phyloP scores from a whole-genome alignment of 1,140 invertebrate genomes.

The Hyposmocoma kahamanoa region DNA sequence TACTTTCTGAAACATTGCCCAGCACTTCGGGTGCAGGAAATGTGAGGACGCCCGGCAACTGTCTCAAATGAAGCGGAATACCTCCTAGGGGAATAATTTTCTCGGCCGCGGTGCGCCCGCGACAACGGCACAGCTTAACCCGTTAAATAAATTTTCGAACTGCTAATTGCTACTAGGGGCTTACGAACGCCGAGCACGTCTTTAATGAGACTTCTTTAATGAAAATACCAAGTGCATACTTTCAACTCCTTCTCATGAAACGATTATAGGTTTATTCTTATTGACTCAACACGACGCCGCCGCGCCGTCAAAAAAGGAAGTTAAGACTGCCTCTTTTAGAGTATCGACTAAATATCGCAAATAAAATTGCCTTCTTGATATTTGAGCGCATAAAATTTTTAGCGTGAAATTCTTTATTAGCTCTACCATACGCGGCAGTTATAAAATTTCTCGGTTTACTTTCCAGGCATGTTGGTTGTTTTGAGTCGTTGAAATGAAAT shows the following conservation, averaged over 20 bases:
- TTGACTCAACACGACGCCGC: neutral
- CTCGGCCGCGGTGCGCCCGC: constrained; percentile 41
- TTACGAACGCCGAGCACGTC: constrained; percentile 45
- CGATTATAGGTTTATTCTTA: constrained; percentile 11
- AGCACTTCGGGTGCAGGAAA: constrained; percentile 5
- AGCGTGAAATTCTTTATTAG: too few relatives aligned
- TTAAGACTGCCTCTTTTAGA: too few relatives aligned
- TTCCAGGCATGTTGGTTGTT: too few relatives aligned
- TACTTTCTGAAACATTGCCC: neutral
- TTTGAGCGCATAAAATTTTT: too few relatives aligned
- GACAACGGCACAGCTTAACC: constrained; percentile 24
- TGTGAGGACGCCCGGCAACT: constrained; percentile 8
- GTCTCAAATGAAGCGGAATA: constrained; percentile 52
- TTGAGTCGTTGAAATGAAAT: too few relatives aligned
- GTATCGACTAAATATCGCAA: too few relatives aligned
- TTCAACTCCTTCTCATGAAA: constrained; percentile 18
- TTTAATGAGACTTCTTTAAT: constrained; percentile 69
- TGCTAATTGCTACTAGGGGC: constrained; percentile 58
- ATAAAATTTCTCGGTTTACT: too few relatives aligned
- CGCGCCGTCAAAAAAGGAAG: neutral
- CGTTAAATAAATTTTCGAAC: constrained; percentile 58
- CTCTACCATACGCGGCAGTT: too few relatives aligned
- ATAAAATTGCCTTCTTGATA: too few relatives aligned
- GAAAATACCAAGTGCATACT: constrained; percentile 55
- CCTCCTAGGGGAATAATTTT: constrained; percentile 47